These are phyloP conservation scores for Chlamydotis undulata DNA, from an alignment of 2,113 vertebrate genomes.

Conservation along the genomic window DNA sequence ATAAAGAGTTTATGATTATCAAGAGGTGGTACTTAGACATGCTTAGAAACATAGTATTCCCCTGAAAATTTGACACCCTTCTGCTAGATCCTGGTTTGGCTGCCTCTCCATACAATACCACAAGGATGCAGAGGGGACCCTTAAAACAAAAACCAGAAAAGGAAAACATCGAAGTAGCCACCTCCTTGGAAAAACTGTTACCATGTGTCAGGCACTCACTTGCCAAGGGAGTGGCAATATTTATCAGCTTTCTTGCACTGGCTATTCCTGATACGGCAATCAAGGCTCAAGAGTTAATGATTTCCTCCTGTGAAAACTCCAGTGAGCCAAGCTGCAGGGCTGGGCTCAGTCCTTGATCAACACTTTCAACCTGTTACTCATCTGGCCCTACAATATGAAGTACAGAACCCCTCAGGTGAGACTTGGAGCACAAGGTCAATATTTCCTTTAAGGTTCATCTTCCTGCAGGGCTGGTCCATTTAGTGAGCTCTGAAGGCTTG, in stretches of 20 bases:
- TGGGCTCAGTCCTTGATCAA: slow-evolving; percentile 4
- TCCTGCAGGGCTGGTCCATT: neutral
- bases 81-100: neutral
- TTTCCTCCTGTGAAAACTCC: slow-evolving; percentile 46
- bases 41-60: neutral
- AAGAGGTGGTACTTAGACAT: neutral
- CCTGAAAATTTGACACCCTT: neutral
- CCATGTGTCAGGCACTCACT: neutral
- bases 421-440: neutral
- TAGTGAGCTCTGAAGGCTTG: neutral
- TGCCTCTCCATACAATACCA: neutral
- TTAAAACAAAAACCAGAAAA: neutral
- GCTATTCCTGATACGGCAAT: neutral
- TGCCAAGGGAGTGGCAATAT: slow-evolving; percentile 10
- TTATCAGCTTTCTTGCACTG: neutral
- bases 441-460: neutral
- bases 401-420: neutral
- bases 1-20: neutral
- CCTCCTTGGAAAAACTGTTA: neutral
- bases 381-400: neutral
- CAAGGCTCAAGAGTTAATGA: slow-evolving; percentile 45
- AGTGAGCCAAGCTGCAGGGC: slow-evolving; percentile 27
- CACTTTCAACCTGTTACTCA: neutral
- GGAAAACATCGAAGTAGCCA: neutral
- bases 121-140: neutral